Conservation (phyloP, 1,140 invertebrate species). For the Chrysoperla carnea region DNA sequence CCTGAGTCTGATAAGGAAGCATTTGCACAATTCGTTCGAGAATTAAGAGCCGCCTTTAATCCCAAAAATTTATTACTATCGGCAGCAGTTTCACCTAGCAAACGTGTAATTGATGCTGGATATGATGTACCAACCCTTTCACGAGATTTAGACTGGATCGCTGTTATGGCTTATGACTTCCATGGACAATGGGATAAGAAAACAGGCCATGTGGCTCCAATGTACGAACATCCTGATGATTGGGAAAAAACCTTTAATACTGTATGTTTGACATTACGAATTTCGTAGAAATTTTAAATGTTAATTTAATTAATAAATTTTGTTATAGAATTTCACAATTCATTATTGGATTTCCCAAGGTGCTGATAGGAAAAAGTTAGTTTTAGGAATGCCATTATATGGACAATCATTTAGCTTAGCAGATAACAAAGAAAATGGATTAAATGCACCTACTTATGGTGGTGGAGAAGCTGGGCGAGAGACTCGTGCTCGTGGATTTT, state of each 20-base stretch:
- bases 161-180: constrained; percentile 81
- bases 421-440: constrained; percentile 30
- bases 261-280: constrained; percentile 21
- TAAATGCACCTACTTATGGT: constrained; percentile 50
- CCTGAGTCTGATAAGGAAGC: constrained; percentile 32
- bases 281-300: constrained; percentile 10
- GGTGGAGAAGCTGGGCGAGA: constrained; percentile 62
- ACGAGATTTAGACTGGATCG: constrained; percentile 67
- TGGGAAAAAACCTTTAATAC: constrained; percentile 58
- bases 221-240: constrained; percentile 56
- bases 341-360: constrained; percentile 66
- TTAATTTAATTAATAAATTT: constrained; percentile 15
- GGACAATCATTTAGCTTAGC: constrained; percentile 67
- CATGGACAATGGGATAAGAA: constrained; percentile 83
- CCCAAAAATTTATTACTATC: constrained; percentile 29
- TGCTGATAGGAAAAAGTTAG: constrained; percentile 50
- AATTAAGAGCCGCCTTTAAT: constrained; percentile 33
- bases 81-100: constrained; percentile 37
- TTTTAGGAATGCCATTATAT: constrained; percentile 71
- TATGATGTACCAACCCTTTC: constrained; percentile 57
- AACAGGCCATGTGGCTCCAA: constrained; percentile 72
- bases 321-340: constrained; percentile 56
- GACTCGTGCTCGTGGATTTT: constrained; percentile 61
- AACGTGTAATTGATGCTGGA: constrained; percentile 29
- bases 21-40: constrained; percentile 31